Evolutionary conservation across 53 echinoderm and acorn worm species (phyloP), one percentile per base, ranked within the genome.

Genomic region (Stichopus horrens): DNA sequence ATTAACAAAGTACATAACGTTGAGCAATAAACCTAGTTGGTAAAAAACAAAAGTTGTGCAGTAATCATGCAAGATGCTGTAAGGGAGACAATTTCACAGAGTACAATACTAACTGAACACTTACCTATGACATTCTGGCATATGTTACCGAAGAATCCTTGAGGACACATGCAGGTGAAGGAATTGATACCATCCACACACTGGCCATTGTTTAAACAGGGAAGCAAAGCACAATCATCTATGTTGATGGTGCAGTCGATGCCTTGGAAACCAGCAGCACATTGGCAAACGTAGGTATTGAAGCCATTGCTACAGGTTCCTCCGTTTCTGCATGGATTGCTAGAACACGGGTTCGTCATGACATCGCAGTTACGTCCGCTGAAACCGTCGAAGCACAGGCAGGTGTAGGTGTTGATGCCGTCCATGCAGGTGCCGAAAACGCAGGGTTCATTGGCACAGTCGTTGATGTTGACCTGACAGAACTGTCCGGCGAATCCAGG

Each of bases 91-190:
- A 37, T 37, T 37, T 1, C 37, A 37, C 37, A 37, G 37, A 37
- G 37, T 37, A 7, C 0, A 71, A n/a, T 18, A 71, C 63, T 63
- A 71, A 18, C 14, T n/a, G 71, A 71, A 71, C 71, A 57, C 91
- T 56, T 58, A 95, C 95, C 90, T 74, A 87, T 87, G 21, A 87
- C 8, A 87, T 86, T 92, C 84, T 93, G 83, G 74, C 95, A 95
- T 18, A 93, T 37, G 14, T 20, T 19, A 86, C 95, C 95, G 10
- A 92, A 89, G 23, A 88, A 89, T 0, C 91, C 94, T 14, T 73
- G 74, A 8, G 21, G 75, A 86, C 94, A 94, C 20, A 71, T 56
- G 78, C 94, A 94, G 0, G 75, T 18, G 58, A 86, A 92, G 7
- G 92, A 90, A 57, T 82, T 91, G 54, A 82, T 51, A 19, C 79